These are phyloP conservation scores for Bos javanicus DNA, from an alignment of 2,113 vertebrate genomes.

Conservation along the genomic window DNA sequence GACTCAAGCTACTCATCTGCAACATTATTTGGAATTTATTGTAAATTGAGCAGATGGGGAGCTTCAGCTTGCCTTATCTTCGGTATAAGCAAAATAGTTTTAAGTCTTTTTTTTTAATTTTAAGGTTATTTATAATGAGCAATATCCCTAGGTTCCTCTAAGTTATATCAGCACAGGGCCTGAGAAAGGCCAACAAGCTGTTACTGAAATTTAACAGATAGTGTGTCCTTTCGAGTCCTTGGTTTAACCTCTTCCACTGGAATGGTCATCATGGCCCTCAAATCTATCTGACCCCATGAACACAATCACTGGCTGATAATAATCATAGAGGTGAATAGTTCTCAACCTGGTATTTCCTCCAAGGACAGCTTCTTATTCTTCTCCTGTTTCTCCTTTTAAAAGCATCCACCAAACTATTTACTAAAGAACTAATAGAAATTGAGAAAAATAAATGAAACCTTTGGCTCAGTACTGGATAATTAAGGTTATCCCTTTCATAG, in stretches of 20 bases:
- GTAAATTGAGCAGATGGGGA: neutral
- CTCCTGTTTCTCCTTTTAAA: neutral
- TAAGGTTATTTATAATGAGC: slow-evolving; percentile 45
- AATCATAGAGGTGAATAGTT: neutral
- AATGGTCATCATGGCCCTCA: neutral
- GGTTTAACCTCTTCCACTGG: neutral
- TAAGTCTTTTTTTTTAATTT: neutral
- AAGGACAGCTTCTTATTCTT: neutral
- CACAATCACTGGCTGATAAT: neutral
- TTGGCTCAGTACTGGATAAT: neutral
- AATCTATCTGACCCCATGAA: neutral
- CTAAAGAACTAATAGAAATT: neutral
- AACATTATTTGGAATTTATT: neutral
- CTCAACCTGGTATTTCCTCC: neutral
- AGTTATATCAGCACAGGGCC: neutral
- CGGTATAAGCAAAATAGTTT: slow-evolving; percentile 5
- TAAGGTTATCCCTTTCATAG: neutral
- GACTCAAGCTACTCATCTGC: neutral
- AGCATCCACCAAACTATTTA: neutral
- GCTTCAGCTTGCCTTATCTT: slow-evolving; percentile 4
- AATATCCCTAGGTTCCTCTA: neutral
- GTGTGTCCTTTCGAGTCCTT: neutral
- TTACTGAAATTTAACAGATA: slow-evolving; percentile 54
- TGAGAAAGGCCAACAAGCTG: slow-evolving; percentile 26
- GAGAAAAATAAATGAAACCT: neutral